Percentiles rank a stretch among this genome's conserved stretches.
Conservation (phyloP, 2,797 vertebrate species). For the Okamejei kenojei region DNA sequence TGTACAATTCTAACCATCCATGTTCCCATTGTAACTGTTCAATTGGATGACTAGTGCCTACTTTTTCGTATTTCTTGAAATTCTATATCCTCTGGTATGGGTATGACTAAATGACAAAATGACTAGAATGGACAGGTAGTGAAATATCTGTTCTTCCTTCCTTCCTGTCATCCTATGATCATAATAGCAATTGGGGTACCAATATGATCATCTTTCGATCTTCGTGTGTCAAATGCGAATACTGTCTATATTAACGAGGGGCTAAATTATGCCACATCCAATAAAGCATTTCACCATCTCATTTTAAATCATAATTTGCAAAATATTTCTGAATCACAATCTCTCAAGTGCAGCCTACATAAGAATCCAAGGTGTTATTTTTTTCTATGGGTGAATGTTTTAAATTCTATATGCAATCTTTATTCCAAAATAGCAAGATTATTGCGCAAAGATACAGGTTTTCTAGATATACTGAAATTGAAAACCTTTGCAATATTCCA, state of each 20-base stretch:
- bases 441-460: background rate
- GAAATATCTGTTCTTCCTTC: background rate
- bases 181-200: background rate
- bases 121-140: background rate
- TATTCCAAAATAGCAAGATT: background rate
- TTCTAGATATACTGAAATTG: background rate
- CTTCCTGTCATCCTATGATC: background rate
- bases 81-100: background rate
- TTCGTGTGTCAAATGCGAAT: background rate
- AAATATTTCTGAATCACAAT: background rate
- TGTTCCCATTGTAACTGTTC: background rate
- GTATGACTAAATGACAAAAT: background rate
- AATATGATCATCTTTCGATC: background rate
- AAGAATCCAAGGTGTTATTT: background rate
- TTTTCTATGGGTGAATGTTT: background rate
- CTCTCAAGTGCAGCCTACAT: background rate
- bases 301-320: background rate
- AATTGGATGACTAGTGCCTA: background rate
- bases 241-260: background rate
- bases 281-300: background rate
- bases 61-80: background rate
- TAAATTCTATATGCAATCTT: background rate
- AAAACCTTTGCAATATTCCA: background rate
- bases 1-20: background rate
- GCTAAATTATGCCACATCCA: background rate